Evolutionary conservation across 2,888 invertebrate species (phyloP).

Genomic region (Rhagonycha fulva): DNA sequence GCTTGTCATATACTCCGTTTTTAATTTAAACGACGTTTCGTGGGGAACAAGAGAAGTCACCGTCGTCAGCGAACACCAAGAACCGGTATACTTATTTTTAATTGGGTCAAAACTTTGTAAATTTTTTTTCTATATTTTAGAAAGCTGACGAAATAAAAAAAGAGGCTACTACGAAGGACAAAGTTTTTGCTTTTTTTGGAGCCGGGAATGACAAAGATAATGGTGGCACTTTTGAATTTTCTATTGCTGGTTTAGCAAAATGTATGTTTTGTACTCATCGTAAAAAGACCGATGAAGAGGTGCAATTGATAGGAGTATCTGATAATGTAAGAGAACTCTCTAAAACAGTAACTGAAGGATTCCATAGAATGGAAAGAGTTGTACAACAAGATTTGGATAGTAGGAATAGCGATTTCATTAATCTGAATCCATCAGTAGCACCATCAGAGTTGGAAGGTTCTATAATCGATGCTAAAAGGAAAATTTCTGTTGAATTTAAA

Average conservation of each 20-base stretch:
- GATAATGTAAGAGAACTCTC: slow-evolving; percentile 24
- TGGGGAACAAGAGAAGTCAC: slow-evolving; percentile 92
- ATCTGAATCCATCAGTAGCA: slow-evolving; percentile 48
- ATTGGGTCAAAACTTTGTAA: neutral
- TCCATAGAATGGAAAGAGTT: slow-evolving; percentile 8
- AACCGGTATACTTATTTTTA: slow-evolving; percentile 32
- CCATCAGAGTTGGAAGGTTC: slow-evolving; percentile 37
- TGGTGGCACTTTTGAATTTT: slow-evolving; percentile 59
- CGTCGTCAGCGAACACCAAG: slow-evolving; percentile 37
- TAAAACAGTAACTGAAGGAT: too few species aligned
- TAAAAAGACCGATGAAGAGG: slow-evolving; percentile 53
- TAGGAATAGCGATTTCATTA: neutral
- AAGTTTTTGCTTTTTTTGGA: slow-evolving; percentile 48
- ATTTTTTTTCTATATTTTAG: neutral
- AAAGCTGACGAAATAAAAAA: slow-evolving; percentile 74
- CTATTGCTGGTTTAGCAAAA: slow-evolving; percentile 60
- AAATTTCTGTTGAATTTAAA: slow-evolving; percentile 57
- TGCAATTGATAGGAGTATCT: slow-evolving; percentile 49
- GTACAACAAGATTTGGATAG: slow-evolving; percentile 4
- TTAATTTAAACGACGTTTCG: slow-evolving; percentile 90
- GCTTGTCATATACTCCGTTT: slow-evolving; percentile 87
- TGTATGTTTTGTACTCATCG: slow-evolving; percentile 59
- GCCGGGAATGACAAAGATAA: slow-evolving; percentile 44
- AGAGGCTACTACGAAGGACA: slow-evolving; percentile 62
- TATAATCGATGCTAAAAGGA: slow-evolving; percentile 56